Evolutionary conservation across 2,113 vertebrate species (phyloP).

Genomic region (Rynchops niger): DNA sequence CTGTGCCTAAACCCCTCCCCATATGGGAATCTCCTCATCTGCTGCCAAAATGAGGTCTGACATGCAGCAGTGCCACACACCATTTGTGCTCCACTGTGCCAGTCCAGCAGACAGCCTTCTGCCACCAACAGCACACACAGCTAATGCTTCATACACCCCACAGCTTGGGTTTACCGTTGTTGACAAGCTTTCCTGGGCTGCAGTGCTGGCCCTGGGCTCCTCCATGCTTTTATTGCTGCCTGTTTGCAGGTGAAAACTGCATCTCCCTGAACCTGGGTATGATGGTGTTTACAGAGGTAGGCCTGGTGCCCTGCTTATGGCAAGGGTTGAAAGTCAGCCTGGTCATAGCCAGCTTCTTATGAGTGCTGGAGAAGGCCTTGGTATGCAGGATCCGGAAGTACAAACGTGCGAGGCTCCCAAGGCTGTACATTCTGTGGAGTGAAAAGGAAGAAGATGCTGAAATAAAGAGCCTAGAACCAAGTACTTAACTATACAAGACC

Average conservation of each 20-base stretch:
- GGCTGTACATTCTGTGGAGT: slow-evolving; percentile 2
- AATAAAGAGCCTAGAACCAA: neutral
- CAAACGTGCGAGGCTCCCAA: slow-evolving; percentile 62
- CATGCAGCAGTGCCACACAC: neutral
- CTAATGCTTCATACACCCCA: neutral
- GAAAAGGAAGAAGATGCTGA: neutral
- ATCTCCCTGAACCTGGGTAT: neutral
- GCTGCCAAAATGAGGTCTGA: neutral
- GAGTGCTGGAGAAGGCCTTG: neutral
- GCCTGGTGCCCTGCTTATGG: neutral
- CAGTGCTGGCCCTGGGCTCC: neutral
- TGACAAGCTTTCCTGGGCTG: neutral
- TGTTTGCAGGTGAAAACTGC: neutral
- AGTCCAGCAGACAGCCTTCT: neutral
- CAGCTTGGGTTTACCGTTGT: neutral
- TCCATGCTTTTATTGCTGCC: neutral
- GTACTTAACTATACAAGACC: neutral
- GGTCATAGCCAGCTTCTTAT: neutral
- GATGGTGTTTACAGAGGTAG: neutral
- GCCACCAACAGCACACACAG: neutral
- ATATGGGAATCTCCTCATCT: neutral
- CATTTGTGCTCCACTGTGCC: neutral
- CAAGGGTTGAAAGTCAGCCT: neutral
- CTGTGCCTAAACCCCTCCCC: neutral
- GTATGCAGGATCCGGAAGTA: slow-evolving; percentile 34